Percentiles rank a stretch among this genome's conserved stretches.
phyloP scores from a whole-genome alignment of 2,888 invertebrate species.

The Tachystola acroxantha region DNA sequence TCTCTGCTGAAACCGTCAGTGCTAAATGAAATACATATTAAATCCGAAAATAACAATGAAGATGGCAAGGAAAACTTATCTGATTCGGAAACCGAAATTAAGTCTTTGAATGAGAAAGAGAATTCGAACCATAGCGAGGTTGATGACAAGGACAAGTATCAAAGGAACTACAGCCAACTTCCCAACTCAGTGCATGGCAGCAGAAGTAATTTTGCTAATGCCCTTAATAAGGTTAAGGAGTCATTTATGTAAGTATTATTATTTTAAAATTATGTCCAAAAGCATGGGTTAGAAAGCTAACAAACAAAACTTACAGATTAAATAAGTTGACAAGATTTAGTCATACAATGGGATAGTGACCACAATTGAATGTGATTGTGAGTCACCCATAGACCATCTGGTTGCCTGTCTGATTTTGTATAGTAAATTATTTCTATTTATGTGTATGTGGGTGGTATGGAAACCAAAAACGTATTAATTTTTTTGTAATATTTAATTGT shows the following conservation, averaged over 20 bases:
- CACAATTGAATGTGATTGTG: too few species aligned
- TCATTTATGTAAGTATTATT: slow-evolving; percentile 51
- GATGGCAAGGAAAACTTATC: slow-evolving; percentile 46
- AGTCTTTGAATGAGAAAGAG: slow-evolving; percentile 53
- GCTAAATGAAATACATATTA: slow-evolving; percentile 65
- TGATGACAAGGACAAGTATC: slow-evolving; percentile 50
- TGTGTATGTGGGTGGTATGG: too few species aligned
- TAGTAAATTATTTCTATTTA: too few species aligned
- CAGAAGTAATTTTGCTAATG: slow-evolving; percentile 61
- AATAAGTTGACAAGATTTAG: too few species aligned
- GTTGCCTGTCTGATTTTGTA: too few species aligned
- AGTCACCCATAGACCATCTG: too few species aligned
- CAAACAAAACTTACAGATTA: too few species aligned
- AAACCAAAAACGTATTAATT: too few species aligned
- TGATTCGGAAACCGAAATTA: slow-evolving; percentile 57
- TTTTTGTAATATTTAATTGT: too few species aligned
- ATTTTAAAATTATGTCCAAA: neutral
- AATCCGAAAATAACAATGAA: slow-evolving; percentile 52
- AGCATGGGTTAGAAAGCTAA: too few species aligned
- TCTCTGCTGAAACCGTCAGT: slow-evolving; percentile 68
- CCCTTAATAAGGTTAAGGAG: slow-evolving; percentile 66
- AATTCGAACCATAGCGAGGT: slow-evolving; percentile 53
- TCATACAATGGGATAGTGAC: too few species aligned
- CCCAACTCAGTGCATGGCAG: slow-evolving; percentile 51
- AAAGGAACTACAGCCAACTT: slow-evolving; percentile 42